Base-by-base conservation (phyloP, 2,888 invertebrate species). In the Beris morrisii region DNA sequence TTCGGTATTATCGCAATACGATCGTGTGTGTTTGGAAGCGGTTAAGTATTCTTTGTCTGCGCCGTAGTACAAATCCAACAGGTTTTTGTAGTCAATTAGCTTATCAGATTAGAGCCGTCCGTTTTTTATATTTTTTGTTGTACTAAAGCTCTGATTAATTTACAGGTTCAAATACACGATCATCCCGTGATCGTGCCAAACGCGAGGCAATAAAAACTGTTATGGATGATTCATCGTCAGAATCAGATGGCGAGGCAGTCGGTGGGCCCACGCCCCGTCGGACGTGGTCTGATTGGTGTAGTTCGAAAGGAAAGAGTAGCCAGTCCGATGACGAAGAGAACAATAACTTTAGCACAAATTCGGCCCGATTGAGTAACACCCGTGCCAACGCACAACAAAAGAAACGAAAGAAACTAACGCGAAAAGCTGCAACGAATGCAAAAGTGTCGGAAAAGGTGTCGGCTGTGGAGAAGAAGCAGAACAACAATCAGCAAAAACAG, bases 261-360 rank as follows among this genome's bases (percentile, higher is more conserved):
- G 82, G 82, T 0, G 88, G 88, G 9, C 87, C 89, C 4, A 90
- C 90, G 30, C 90, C 90, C 6, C 83, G 91, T 22, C 83, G 87
- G 71, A 88, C 89, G 55, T 91, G 91, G 91, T 87, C 88, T 4
- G 89, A 90, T 76, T 88, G 87, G 84, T 87, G 86, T 75, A 82
- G 82, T 57, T 85, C 84, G 32, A 85, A 85, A 73, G 85, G 84
- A 52, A 85, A 86, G 73, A 86, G 85, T 72, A 86, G 85, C 69
- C 84, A 85, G 73, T 85, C 85, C 15, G 86, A 87, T 70, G 86
- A 86, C 64, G 86, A 87, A 73, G 81, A 81, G 70, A 79, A 81
- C 72, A 79, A 81, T 70, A 81, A 80, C 72, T 77, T 76, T 65
- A 78, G 75, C 71, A 74, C 74, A 54, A 74, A 70, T 66, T 73